These are phyloP conservation scores for Sceloporus tristichus DNA, from an alignment of 2,113 vertebrate genomes.

Conservation along the genomic window DNA sequence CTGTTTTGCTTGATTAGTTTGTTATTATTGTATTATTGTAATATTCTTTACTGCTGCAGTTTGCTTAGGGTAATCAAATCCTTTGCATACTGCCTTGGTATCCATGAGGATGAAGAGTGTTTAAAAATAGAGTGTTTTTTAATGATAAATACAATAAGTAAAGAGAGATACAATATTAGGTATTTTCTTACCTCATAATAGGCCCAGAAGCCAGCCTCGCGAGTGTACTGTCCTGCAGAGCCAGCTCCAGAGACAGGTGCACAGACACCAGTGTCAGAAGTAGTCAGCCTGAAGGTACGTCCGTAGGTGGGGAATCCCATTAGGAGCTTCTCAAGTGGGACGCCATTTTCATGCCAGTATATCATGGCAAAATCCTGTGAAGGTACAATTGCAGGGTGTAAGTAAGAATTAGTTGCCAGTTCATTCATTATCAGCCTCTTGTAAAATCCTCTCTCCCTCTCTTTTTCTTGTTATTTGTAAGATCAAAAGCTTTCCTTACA, in stretches of 20 bases:
- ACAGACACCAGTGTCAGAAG: slow-evolving; percentile 72
- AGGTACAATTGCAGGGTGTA: not conserved
- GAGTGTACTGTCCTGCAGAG: slow-evolving; percentile 78
- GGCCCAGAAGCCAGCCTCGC: slow-evolving; percentile 84
- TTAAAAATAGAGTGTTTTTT: too few species aligned
- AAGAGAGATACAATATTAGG: not conserved
- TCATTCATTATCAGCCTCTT: not conserved
- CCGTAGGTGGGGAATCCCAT: slow-evolving; percentile 84
- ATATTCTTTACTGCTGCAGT: too few species aligned
- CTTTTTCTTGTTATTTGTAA: not conserved
- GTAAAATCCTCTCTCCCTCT: not conserved
- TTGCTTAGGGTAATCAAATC: not conserved
- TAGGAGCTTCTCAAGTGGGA: slow-evolving; percentile 80
- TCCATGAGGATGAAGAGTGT: not conserved
- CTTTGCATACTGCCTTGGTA: not conserved
- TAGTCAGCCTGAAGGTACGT: slow-evolving; percentile 80
- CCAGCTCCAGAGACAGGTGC: slow-evolving; percentile 79
- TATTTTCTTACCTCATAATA: slow-evolving; percentile 76
- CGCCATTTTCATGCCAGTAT: slow-evolving; percentile 82
- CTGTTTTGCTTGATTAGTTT: too few species aligned
- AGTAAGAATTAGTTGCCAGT: not conserved
- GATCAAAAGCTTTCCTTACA: slow-evolving; percentile 65
- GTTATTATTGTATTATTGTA: too few species aligned
- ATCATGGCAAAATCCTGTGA: slow-evolving; percentile 83
- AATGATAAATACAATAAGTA: not conserved